A percentile compares a stretch with the other conserved stretches of the same genome.
These are phyloP conservation scores for Heliconius eleuchia DNA, from an alignment of 1,140 invertebrate genomes.

Conservation along the genomic window DNA sequence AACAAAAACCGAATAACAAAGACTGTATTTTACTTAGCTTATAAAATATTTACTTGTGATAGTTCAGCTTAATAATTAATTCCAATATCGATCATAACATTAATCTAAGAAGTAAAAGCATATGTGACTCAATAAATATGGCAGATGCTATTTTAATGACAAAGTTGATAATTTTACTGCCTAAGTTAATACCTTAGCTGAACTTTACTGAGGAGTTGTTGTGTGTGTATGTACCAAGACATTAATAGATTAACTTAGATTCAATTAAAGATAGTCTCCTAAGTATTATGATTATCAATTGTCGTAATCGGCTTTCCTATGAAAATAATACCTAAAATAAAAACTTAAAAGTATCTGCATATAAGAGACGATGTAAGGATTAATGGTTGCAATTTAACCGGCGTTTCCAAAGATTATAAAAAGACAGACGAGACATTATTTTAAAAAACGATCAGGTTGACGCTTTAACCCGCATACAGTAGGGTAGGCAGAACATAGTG, in stretches of 20 bases:
- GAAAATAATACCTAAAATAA: conserved; percentile 51
- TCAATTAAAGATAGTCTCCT: conserved; percentile 36
- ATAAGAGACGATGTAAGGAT: conserved; percentile 47
- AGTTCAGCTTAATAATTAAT: conserved; percentile 1
- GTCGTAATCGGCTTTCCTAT: conserved; percentile 44
- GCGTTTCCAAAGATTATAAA: conserved; percentile 32
- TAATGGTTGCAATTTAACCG: conserved; percentile 69
- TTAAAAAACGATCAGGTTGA: not conserved
- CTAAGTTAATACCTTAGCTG: not conserved
- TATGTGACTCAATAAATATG: not conserved
- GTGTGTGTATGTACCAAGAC: not conserved
- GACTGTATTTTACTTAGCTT: too few relatives aligned
- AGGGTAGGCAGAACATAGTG: too few relatives aligned
- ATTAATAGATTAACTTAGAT: conserved; percentile 29
- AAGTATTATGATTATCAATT: conserved; percentile 36
- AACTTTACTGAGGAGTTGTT: not conserved
- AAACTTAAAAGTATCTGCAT: conserved; percentile 42
- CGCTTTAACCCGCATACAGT: too few relatives aligned
- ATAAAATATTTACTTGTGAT: not conserved
- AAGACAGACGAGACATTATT: not conserved
- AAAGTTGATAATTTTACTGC: conserved; percentile 7
- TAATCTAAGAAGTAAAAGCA: conserved; percentile 3
- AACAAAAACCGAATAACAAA: too few relatives aligned
- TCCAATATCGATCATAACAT: conserved; percentile 5
- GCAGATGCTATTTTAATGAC: conserved; percentile 7